Base-by-base conservation (phyloP, 2,113 vertebrate species). In the Chloebia gouldiae region DNA sequence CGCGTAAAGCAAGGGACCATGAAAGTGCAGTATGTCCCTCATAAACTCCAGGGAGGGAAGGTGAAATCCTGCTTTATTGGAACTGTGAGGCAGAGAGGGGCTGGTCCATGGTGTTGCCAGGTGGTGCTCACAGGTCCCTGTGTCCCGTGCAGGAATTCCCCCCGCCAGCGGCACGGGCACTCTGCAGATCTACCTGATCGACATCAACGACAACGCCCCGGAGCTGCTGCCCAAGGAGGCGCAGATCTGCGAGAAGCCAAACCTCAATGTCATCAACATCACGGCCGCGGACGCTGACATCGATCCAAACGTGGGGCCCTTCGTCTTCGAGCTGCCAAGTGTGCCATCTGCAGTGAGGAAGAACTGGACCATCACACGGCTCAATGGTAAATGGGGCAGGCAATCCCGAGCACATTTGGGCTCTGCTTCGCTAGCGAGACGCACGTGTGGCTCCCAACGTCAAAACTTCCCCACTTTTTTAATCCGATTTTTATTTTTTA, bases 161-260 rank as follows among this genome's bases (percentile, higher is more conserved):
- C 97, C 98, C 0, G 98, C 99, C 90, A 99, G 99, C 2, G 99
- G 99, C 95, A 99, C 99, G 0, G 99, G 99, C 82, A 99, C 99
- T 0, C 97, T 99, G 96, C 99, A 99, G 98, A 99, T 99, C 94
- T 99, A 99, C 82, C 98, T 99, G 65, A 99, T 99, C 42, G 99
- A 99, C 97, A 99, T 99, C 97, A 99, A 99, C 7, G 99, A 99
- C 97, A 99, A 99, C 10, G 98, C 99, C 4, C 99, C 99, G 0
- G 98, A 98, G 75, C 98, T 99, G 68, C 97, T 99, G 94, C 99
- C 99, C 51, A 98, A 97, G 92, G 99, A 99, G 95, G 99, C 99
- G 3, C 99, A 99, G 98, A 98, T 99, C 97, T 99, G 99, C 13
- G 99, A 99, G 97, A 98, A 98, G 95, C 98, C 98, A 9, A 97